phyloP scores from a whole-genome alignment of 2,888 invertebrate species.

The Acanthosoma haemorrhoidale region DNA sequence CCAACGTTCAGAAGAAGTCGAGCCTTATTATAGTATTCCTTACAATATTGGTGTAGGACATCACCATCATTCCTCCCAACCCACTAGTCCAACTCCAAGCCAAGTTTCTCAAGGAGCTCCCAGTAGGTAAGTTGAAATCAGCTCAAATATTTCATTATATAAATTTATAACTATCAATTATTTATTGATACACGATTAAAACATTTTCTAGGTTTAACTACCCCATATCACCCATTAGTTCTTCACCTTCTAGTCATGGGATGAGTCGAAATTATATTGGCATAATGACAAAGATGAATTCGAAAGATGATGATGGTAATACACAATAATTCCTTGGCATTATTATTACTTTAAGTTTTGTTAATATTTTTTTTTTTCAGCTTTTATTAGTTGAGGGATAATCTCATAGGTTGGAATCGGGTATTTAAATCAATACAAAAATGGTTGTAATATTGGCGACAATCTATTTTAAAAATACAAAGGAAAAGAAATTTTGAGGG shows the following conservation, averaged over 20 bases:
- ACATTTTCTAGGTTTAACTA: constrained; percentile 41
- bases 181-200: neutral
- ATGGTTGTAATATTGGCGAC: too few relatives aligned
- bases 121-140: too few relatives aligned
- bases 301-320: constrained; percentile 62
- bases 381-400: too few relatives aligned
- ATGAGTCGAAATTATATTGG: constrained; percentile 47
- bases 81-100: constrained; percentile 65
- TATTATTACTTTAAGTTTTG: neutral
- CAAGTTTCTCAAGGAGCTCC: constrained; percentile 44
- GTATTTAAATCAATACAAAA: too few relatives aligned
- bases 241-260: constrained; percentile 54
- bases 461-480: too few relatives aligned
- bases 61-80: constrained; percentile 52
- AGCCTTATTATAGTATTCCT: constrained; percentile 80
- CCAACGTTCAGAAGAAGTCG: constrained; percentile 73
- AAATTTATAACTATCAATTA: neutral
- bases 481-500: too few relatives aligned
- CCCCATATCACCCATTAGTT: constrained; percentile 57
- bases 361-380: too few relatives aligned
- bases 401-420: too few relatives aligned
- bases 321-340: neutral
- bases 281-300: constrained; percentile 46
- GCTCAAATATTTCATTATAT: neutral
- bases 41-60: constrained; percentile 47